These are phyloP conservation scores for Lateolabrax maculatus DNA, from an alignment of 2,797 vertebrate species.

Conservation along the genomic window DNA sequence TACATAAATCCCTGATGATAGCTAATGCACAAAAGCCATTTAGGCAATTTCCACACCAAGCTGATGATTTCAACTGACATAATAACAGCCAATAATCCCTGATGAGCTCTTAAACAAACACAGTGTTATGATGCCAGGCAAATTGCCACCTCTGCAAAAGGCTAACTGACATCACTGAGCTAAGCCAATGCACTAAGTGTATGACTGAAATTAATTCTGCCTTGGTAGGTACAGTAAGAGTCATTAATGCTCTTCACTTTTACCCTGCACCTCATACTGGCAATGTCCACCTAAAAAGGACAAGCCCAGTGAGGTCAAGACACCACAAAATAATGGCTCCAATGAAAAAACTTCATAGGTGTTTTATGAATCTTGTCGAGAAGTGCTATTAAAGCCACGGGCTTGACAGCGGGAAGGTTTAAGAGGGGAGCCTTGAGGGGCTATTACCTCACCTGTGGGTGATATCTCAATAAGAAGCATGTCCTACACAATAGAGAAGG, in stretches of 20 bases:
- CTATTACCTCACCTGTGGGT: slow-evolving; percentile 59
- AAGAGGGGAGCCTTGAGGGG: slow-evolving; percentile 51
- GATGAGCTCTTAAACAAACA: slow-evolving; percentile 74
- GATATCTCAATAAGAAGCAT: slow-evolving; percentile 64
- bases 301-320: slow-evolving; percentile 46
- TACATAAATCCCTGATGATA: slow-evolving; percentile 55
- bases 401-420: slow-evolving; percentile 57
- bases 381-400: slow-evolving; percentile 53
- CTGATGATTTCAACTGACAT: slow-evolving; percentile 66
- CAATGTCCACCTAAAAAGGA: slow-evolving; percentile 36
- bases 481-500: slow-evolving; percentile 47
- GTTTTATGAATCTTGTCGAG: slow-evolving; percentile 67
- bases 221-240: slow-evolving; percentile 9
- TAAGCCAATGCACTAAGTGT: slow-evolving; percentile 21
- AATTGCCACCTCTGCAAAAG: slow-evolving; percentile 51
- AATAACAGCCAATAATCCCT: slow-evolving; percentile 68
- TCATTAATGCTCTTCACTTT: slow-evolving; percentile 42
- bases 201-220: slow-evolving; percentile 29
- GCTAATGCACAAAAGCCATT: slow-evolving; percentile 70
- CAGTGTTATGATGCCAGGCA: slow-evolving; percentile 58
- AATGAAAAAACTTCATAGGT: slow-evolving; percentile 39
- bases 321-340: slow-evolving; percentile 34
- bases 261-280: slow-evolving; percentile 12
- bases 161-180: slow-evolving; percentile 46
- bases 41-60: slow-evolving; percentile 60